Base-by-base conservation (phyloP, 2,888 invertebrate genomes). In the Callosobruchus maculatus region DNA sequence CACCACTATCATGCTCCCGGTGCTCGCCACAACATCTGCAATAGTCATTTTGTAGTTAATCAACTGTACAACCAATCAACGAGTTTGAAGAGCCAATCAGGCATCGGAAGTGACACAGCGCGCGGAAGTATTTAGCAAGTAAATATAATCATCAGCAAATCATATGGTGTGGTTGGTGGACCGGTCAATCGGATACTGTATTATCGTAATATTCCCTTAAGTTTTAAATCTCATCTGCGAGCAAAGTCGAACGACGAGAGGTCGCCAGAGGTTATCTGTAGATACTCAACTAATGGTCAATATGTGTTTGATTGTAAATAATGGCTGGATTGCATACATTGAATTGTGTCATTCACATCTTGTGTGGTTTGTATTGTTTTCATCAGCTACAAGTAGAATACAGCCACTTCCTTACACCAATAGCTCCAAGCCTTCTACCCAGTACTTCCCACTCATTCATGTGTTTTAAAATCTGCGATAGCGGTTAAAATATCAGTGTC, bases 1-100 rank as follows among this genome's bases (percentile, higher is more conserved):
- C 76, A 97, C 96, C 80, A 97, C 96, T 83, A 97, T 95, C 91
- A 97, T 93, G 85, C 93, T 94, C 81, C 92, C 93, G 82, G 87
- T 84, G 67, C 87, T 86, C 30, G 86, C 81, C 77, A 87, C 86
- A 79, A 86, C 86, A 86, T 87, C 87, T 87, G 82, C 78, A 76
- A 78, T 74, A 49, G 49, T 49, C 75, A 77, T 77, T 75, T 77
- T 67, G 20, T n/a, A 5, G 5, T 71, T 3, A 71, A 21, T 67
- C 67, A 68, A 68, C 22, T 68, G 22, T 21, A 68, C 13, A 68
- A 68, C 20, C 68, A n/a, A 68, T 22, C 21, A 49, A 49, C 49
- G 49, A 30, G 3, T 9, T 5, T 9, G 49, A 18, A 13, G 13
- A 1, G 13, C 5, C 3, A 7, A 49, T 49, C 49, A 49, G 49